Conservation (phyloP, 2,113 vertebrate species). For the Anhinga anhinga region DNA sequence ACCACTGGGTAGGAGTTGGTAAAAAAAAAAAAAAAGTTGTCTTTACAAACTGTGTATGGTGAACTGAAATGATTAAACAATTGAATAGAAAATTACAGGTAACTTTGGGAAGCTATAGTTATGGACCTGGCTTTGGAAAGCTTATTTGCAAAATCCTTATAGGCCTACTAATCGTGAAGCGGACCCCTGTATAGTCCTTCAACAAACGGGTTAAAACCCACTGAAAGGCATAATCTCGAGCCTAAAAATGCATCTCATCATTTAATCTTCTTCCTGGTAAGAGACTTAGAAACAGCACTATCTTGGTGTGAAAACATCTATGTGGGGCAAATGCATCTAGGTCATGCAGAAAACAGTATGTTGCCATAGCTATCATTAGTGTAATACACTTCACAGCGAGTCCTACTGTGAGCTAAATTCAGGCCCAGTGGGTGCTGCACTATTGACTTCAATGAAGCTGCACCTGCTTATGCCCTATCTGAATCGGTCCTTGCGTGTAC, state of each 20-base stretch:
- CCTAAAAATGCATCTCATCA: background rate
- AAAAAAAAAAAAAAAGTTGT: background rate
- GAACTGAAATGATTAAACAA: background rate
- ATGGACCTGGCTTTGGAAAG: background rate
- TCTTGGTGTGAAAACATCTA: slow-evolving; percentile 50
- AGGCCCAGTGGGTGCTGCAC: slow-evolving; percentile 67
- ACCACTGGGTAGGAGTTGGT: background rate
- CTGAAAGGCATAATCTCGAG: background rate
- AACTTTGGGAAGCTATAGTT: background rate
- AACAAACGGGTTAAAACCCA: background rate
- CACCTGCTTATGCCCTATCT: slow-evolving; percentile 39
- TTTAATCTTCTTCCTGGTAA: slow-evolving; percentile 15
- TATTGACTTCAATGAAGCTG: slow-evolving; percentile 64
- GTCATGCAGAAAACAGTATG: slow-evolving; percentile 70
- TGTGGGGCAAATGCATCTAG: slow-evolving; percentile 69
- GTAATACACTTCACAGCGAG: slow-evolving; percentile 66
- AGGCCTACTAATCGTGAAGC: background rate
- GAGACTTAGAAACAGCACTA: slow-evolving; percentile 23
- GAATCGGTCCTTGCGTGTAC: background rate
- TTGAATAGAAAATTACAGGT: background rate
- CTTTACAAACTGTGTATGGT: background rate
- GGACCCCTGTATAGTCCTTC: background rate
- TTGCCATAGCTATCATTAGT: slow-evolving; percentile 63
- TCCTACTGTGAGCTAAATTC: slow-evolving; percentile 73
- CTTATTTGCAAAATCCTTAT: background rate